Conservation (phyloP, 2,797 vertebrate genomes). For the Harpagifer antarcticus region DNA sequence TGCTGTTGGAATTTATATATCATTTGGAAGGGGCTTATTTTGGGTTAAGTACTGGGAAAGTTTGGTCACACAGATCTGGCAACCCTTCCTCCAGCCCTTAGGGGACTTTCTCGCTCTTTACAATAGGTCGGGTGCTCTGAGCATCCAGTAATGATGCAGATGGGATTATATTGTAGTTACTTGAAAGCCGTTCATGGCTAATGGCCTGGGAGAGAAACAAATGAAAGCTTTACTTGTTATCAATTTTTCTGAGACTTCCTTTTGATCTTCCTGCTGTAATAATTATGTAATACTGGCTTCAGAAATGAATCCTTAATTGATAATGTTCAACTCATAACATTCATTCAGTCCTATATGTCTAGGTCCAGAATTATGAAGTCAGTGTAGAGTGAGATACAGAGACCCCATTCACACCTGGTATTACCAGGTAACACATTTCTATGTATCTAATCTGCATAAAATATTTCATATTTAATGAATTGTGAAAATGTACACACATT, state of each 20-base stretch:
- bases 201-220: slow-evolving; percentile 2
- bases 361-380: neutral
- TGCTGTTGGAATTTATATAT: too few relatives aligned
- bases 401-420: neutral
- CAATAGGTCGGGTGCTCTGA: too few relatives aligned
- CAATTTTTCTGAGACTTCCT: neutral
- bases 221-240: neutral
- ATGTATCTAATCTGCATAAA: too few relatives aligned
- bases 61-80: too few relatives aligned
- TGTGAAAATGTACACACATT: neutral
- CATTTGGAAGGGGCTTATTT: too few relatives aligned
- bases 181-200: too few relatives aligned
- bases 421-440: neutral
- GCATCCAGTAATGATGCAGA: too few relatives aligned
- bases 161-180: too few relatives aligned
- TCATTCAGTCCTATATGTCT: neutral
- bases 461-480: too few relatives aligned
- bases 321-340: neutral
- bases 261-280: slow-evolving; percentile 7
- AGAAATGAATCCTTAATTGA: neutral
- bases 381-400: neutral
- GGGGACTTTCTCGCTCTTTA: too few relatives aligned
- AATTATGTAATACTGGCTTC: neutral
- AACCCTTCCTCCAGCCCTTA: too few relatives aligned
- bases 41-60: too few relatives aligned